A percentile compares a stretch with the other conserved stretches of the same genome.
phyloP scores from a whole-genome alignment of 1,140 invertebrate species.

The Anthonomus grandis region DNA sequence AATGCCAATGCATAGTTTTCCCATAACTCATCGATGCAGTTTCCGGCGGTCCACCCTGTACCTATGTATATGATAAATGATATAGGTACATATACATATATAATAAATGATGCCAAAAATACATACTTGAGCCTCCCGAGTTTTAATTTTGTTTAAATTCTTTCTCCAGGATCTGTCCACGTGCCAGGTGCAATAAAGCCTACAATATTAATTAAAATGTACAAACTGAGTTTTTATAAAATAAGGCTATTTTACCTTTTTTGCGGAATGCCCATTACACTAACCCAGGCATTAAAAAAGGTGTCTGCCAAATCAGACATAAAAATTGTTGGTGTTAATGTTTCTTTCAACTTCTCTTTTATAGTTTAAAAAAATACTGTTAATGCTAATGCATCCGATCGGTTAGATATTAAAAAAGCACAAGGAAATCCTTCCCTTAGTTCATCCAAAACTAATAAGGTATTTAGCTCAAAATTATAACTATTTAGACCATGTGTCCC shows the following conservation, averaged over 20 bases:
- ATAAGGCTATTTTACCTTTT: too few relatives aligned
- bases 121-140: conserved; percentile 7
- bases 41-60: too few relatives aligned
- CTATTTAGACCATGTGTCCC: conserved; percentile 19
- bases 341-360: background rate
- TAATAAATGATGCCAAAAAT: too few relatives aligned
- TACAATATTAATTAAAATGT: too few relatives aligned
- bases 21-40: too few relatives aligned
- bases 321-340: conserved; percentile 3
- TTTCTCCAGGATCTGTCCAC: conserved; percentile 8
- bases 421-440: conserved; percentile 9
- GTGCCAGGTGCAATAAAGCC: conserved; percentile 11
- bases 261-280: conserved; percentile 10
- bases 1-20: too few relatives aligned
- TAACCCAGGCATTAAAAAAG: conserved; percentile 20
- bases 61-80: too few relatives aligned
- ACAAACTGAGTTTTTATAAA: too few relatives aligned
- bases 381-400: background rate
- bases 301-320: conserved; percentile 8
- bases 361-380: conserved; percentile 4
- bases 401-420: conserved; percentile 19
- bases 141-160: conserved; percentile 11
- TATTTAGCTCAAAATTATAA: conserved; percentile 16
- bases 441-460: conserved; percentile 18
- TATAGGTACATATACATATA: too few relatives aligned